Conservation (phyloP, 2,797 vertebrate species). For the Etheostoma nigrum region DNA sequence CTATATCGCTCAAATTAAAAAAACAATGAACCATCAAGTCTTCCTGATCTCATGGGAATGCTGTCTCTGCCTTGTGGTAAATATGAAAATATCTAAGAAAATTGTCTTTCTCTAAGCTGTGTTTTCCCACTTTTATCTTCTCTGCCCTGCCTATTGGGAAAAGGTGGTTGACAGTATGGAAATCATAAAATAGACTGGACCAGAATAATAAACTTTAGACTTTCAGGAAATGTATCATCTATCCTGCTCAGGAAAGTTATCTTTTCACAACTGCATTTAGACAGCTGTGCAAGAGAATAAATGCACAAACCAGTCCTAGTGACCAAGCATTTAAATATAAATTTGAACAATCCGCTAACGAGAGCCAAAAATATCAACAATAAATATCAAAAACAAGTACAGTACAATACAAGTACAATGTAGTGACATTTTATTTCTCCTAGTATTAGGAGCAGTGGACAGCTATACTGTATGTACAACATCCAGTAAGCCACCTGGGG, state of each 20-base stretch:
- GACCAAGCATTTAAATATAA: background rate
- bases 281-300: background rate
- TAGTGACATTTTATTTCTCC: too few relatives aligned
- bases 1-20: conserved; percentile 34
- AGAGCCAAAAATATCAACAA: background rate
- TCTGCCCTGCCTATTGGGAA: background rate
- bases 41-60: conserved; percentile 23
- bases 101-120: background rate
- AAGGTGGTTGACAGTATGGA: conserved; percentile 5
- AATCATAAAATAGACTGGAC: conserved; percentile 20
- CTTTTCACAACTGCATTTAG: background rate
- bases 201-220: conserved; percentile 5
- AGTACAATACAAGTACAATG: too few relatives aligned
- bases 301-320: background rate
- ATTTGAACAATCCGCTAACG: background rate
- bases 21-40: conserved; percentile 17
- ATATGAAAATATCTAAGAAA: conserved; percentile 22
- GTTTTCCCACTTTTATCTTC: conserved; percentile 8
- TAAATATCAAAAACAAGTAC: background rate
- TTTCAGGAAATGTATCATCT: conserved; percentile 23
- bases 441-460: too few relatives aligned
- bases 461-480: too few relatives aligned
- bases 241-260: background rate
- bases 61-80: conserved; percentile 18
- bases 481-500: too few relatives aligned